A percentile compares a stretch with the other conserved stretches of the same genome.
Conservation (phyloP, 2,888 invertebrate species). For the Galerucella nymphaeae region DNA sequence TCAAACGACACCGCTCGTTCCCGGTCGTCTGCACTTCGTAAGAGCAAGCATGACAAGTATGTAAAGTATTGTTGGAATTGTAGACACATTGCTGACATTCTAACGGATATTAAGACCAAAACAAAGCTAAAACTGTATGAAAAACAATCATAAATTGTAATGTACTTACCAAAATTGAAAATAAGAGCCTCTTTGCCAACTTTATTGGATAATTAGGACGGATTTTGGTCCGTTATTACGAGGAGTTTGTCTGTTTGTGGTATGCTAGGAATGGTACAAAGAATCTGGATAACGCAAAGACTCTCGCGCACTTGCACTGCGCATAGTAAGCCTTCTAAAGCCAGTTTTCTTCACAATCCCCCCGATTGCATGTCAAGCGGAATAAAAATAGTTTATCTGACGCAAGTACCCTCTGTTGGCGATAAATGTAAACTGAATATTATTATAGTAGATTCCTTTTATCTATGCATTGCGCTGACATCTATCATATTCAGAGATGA, state of each 20-base stretch:
- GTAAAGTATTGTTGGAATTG: constrained; percentile 82
- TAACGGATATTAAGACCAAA: constrained; percentile 73
- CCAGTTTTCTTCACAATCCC: constrained; percentile 60
- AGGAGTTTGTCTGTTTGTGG: constrained; percentile 83
- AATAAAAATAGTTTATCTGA: constrained; percentile 31
- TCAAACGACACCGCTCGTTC: constrained; percentile 61
- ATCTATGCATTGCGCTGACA: neutral
- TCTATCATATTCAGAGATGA: neutral
- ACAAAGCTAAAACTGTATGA: constrained; percentile 73
- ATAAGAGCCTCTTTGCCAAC: constrained; percentile 72
- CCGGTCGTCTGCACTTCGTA: constrained; percentile 65
- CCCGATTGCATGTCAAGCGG: constrained; percentile 39
- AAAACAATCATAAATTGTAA: constrained; percentile 68
- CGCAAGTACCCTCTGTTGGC: constrained; percentile 26
- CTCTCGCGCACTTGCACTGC: constrained; percentile 84
- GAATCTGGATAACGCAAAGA: constrained; percentile 95
- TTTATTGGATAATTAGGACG: constrained; percentile 74
- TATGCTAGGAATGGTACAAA: constrained; percentile 98
- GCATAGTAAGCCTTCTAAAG: constrained; percentile 78
- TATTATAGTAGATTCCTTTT: constrained; percentile 12
- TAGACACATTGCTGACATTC: constrained; percentile 80
- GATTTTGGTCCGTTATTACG: constrained; percentile 77
- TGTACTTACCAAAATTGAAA: constrained; percentile 80
- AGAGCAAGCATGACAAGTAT: constrained; percentile 81
- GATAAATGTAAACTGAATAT: constrained; percentile 4